These are phyloP conservation scores for Apeltes quadracus DNA, from an alignment of 2,113 vertebrate species.

Conservation along the genomic window DNA sequence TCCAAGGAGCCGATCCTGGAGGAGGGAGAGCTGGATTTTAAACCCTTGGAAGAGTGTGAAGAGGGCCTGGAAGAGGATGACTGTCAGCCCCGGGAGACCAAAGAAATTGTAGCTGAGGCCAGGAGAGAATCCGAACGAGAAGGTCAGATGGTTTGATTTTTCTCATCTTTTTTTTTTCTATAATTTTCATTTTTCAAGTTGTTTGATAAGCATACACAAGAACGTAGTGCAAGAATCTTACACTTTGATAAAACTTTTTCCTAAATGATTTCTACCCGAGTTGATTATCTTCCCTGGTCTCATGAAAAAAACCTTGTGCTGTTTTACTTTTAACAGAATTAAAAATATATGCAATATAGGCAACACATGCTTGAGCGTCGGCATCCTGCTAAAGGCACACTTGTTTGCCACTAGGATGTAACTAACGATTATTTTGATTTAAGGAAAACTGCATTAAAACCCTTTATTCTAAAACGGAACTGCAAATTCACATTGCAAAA, in stretches of 20 bases:
- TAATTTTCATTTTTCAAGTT: not conserved
- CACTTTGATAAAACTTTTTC: not conserved
- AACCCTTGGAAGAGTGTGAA: slow-evolving; percentile 89
- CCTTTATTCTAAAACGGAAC: too few relatives aligned
- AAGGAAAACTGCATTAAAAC: too few relatives aligned
- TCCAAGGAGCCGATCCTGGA: slow-evolving; percentile 97
- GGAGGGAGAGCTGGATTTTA: slow-evolving; percentile 96
- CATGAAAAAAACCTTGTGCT: not conserved
- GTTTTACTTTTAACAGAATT: not conserved
- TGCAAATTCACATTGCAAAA: too few relatives aligned
- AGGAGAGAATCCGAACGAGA: slow-evolving; percentile 80
- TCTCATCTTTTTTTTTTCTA: not conserved
- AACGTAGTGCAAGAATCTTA: not conserved
- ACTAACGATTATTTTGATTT: too few relatives aligned
- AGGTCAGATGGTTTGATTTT: slow-evolving; percentile 42
- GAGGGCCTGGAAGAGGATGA: slow-evolving; percentile 89
- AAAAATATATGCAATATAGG: not conserved
- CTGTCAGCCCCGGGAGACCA: slow-evolving; percentile 87
- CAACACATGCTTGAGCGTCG: not conserved
- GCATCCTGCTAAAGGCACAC: too few relatives aligned
- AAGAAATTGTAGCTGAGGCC: slow-evolving; percentile 85
- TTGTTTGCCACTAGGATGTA: too few relatives aligned
- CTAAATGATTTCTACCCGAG: not conserved
- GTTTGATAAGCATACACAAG: not conserved
- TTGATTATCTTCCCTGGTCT: too few relatives aligned